Conservation (phyloP, 2,888 invertebrate species). For the Nomada ruficornis region DNA sequence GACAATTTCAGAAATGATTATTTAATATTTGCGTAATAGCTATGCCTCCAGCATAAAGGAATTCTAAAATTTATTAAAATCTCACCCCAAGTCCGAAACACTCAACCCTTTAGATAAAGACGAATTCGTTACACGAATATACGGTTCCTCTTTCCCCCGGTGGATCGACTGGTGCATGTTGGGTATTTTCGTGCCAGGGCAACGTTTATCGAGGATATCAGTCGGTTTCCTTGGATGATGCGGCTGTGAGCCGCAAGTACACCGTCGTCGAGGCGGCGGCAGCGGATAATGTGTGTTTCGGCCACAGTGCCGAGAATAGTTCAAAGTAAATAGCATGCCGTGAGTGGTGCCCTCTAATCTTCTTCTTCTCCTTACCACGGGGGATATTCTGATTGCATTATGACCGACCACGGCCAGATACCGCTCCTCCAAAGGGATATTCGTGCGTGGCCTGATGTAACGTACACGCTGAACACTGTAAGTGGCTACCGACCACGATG, state of each 20-base stretch:
- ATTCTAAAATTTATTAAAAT: neutral
- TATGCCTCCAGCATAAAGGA: too few species aligned
- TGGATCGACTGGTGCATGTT: neutral
- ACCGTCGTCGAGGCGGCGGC: conserved; percentile 45
- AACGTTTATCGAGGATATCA: conserved; percentile 64
- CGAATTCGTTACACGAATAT: neutral
- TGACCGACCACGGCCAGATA: conserved; percentile 63
- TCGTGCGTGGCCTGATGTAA: conserved; percentile 62
- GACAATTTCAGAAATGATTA: too few species aligned
- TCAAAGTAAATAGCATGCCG: conserved; percentile 75
- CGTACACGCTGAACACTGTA: conserved; percentile 13
- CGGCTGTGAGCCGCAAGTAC: conserved; percentile 40
- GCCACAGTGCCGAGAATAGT: conserved; percentile 72
- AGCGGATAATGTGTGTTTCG: conserved; percentile 71
- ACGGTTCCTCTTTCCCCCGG: neutral
- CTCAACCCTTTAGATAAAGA: neutral
- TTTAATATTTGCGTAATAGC: too few species aligned
- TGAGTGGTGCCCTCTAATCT: conserved; percentile 73
- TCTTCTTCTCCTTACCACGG: conserved; percentile 61
- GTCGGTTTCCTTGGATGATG: conserved; percentile 55
- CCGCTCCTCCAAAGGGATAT: conserved; percentile 65
- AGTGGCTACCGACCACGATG: conserved; percentile 17
- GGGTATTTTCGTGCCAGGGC: conserved; percentile 41
- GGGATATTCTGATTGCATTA: conserved; percentile 72
- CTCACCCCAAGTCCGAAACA: too few species aligned